A percentile compares a stretch with the other conserved stretches of the same genome.
Conservation (phyloP, 2,113 vertebrate genomes). For the Sula dactylatra region DNA sequence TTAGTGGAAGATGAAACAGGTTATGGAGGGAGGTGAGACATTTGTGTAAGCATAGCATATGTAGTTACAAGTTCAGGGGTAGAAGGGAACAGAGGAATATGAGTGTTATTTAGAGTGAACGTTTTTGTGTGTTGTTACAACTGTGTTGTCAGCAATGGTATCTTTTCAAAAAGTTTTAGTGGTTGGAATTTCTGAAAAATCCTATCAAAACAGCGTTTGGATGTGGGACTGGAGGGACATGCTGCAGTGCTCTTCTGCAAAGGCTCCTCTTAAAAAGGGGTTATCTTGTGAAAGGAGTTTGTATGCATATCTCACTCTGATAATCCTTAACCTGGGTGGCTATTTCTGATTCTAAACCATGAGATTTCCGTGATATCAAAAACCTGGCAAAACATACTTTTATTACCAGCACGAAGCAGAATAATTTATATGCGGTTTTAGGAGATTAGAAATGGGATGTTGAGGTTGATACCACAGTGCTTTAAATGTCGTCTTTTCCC, state of each 20-base stretch:
- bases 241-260: background rate
- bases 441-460: background rate
- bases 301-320: background rate
- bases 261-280: background rate
- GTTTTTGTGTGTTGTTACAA: background rate
- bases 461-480: background rate
- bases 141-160: background rate
- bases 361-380: background rate
- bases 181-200: background rate
- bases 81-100: background rate
- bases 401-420: background rate
- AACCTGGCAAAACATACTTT: background rate
- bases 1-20: background rate
- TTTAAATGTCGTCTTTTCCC: background rate
- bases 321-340: background rate
- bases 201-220: background rate
- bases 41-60: background rate
- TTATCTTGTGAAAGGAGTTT: background rate
- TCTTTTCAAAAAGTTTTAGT: background rate
- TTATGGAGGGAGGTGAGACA: background rate
- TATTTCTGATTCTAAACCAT: background rate
- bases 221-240: fast-evolving
- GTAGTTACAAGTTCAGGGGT: background rate
- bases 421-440: background rate
- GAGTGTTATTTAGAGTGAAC: background rate